phyloP scores from a whole-genome alignment of 2,888 invertebrate genomes.

The Petrophora chlorosata region DNA sequence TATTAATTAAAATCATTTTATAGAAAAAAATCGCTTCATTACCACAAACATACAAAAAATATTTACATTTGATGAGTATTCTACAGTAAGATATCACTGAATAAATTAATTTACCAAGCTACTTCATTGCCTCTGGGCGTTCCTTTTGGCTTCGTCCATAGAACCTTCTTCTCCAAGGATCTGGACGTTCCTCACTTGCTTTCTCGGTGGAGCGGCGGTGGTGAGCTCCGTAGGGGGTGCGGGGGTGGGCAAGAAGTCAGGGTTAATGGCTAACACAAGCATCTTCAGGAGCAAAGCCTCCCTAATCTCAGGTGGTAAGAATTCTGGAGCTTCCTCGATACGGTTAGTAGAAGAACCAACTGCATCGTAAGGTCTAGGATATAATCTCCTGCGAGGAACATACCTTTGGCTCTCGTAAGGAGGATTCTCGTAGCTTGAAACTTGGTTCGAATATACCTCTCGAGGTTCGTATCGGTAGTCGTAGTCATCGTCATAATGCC shows the following conservation, averaged over 20 bases:
- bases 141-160: conserved; percentile 59
- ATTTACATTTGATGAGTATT: conserved; percentile 71
- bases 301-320: conserved; percentile 87
- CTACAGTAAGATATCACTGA: conserved; percentile 44
- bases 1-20: conserved; percentile 24
- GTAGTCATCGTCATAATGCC: conserved; percentile 74
- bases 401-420: conserved; percentile 77
- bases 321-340: conserved; percentile 82
- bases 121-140: conserved; percentile 59
- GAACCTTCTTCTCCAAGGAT: conserved; percentile 86
- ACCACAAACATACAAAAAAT: conserved; percentile 58
- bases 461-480: conserved; percentile 62
- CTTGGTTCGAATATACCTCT: conserved; percentile 68
- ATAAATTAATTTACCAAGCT: conserved; percentile 49
- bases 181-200: conserved; percentile 88
- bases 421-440: conserved; percentile 57
- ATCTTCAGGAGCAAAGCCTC: conserved; percentile 88
- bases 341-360: conserved; percentile 70
- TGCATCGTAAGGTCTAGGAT: conserved; percentile 68
- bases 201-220: conserved; percentile 78
- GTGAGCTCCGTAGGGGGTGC: conserved; percentile 73
- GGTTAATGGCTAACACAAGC: conserved; percentile 88
- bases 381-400: conserved; percentile 67
- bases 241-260: conserved; percentile 78
- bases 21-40: conserved; percentile 48